Evolutionary conservation across 2,113 vertebrate species (phyloP), one percentile per base, ranked within the genome.

Genomic region (Nannobrachium achirus): DNA sequence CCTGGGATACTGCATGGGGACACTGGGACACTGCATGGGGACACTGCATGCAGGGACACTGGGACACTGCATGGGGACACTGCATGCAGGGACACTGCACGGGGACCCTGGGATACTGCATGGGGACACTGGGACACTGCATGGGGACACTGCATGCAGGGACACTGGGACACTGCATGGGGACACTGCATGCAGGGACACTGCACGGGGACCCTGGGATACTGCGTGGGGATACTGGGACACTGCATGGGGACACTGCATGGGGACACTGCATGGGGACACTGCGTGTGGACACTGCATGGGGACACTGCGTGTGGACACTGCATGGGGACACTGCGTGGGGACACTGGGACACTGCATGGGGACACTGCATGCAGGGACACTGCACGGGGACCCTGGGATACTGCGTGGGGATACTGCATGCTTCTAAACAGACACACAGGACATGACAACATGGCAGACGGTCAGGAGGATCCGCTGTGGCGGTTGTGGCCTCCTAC

Each of bases 41-140:
- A 74, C 66, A 87, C 50, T 50, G 53, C 64, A 78, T 64, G 56
- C n/a, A n/a, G 73, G 60, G 76, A 72, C 44, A n/a, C n/a, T 41
- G 38, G 25, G 64, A 74, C 66, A 87, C 50, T 50, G 53, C 64
- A 78, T 64, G 56, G 73, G 60, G 76, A 72, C 44, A 41, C n/a
- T n/a, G n/a, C n/a, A n/a, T n/a, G n/a, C n/a, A n/a, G 38, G 25
- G 64, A 74, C 66, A 87, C 50, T 50, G 53, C 64, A 78, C 62
- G 56, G 73, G 60, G 76, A 72, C 44, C 45, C n/a, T n/a, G 38
- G 25, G 64, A 74, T 64, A 87, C 50, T 50, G 53, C 64, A 78
- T 64, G 56, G 73, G 60, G 76, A 72, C 44, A 41, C n/a, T n/a
- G n/a, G n/a, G n/a, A n/a, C n/a, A n/a, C n/a, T n/a, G n/a, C n/a